phyloP scores from a whole-genome alignment of 1,140 invertebrate species.

The Fopius arisanus region DNA sequence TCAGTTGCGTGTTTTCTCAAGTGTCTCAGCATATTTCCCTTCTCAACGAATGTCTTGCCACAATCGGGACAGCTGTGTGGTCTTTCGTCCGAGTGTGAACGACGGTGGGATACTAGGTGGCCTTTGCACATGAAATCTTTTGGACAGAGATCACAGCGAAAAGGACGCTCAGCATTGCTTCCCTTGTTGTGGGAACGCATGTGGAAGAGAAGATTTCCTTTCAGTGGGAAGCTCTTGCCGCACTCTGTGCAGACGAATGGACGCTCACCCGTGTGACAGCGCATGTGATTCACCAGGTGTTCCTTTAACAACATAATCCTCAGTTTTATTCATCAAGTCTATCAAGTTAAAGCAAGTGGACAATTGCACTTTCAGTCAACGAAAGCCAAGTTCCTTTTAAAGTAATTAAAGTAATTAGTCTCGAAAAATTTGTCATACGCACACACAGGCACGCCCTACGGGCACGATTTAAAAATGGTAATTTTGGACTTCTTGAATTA shows the following conservation, averaged over 20 bases:
- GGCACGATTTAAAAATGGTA: too few species aligned
- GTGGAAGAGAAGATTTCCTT: slow-evolving; percentile 93
- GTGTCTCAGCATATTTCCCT: slow-evolving; percentile 76
- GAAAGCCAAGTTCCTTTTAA: too few species aligned
- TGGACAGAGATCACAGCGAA: slow-evolving; percentile 93
- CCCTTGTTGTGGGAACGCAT: slow-evolving; percentile 92
- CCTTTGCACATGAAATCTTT: slow-evolving; percentile 98
- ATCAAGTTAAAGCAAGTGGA: too few species aligned
- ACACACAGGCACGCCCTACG: too few species aligned
- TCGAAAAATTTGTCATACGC: too few species aligned
- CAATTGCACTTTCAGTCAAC: too few species aligned
- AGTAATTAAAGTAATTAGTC: too few species aligned
- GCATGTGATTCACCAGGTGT: slow-evolving; percentile 79
- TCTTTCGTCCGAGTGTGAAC: slow-evolving; percentile 87
- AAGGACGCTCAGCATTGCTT: slow-evolving; percentile 86
- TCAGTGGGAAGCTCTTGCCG: slow-evolving; percentile 86
- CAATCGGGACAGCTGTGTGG: slow-evolving; percentile 80
- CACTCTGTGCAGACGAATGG: slow-evolving; percentile 83
- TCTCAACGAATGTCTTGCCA: slow-evolving; percentile 81
- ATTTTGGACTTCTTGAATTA: too few species aligned
- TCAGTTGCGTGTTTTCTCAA: slow-evolving; percentile 65
- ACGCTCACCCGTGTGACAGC: slow-evolving; percentile 88
- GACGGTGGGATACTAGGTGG: slow-evolving; percentile 87
- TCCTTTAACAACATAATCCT: slow-evolving; percentile 56
- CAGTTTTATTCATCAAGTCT: not conserved